Base-by-base conservation (phyloP, 2,113 vertebrate species). In the Ceyx margarethae region DNA sequence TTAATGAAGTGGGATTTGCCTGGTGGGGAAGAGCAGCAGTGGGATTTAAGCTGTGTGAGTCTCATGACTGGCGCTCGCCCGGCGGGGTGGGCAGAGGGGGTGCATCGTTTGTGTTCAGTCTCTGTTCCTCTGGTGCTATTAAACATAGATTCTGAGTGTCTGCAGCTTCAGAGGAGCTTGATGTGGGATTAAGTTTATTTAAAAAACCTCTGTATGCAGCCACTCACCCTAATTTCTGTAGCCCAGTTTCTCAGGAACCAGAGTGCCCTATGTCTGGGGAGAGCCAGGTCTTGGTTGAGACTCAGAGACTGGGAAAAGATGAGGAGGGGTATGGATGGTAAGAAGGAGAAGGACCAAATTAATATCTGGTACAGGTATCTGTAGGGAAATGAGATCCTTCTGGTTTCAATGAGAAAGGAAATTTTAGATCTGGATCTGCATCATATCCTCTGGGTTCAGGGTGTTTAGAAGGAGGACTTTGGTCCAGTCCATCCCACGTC, bases 1-100 rank as follows among this genome's bases (percentile, higher is more conserved):
- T 92, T 88, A 91, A 81, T 89, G 78, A 90, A 90, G 69, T 3
- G 81, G 92, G 93, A 86, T 91, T 86, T 91, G 93, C 81, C 88
- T 81, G 83, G 77, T 76, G 88, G 90, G 92, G 91, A 95, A 93
- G 86, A 13, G 80, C 33, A 74, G 25, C 57, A 45, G 84, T 65
- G 80, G 92, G 90, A 80, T 93, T 93, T 83, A 45, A 60, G 73
- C 85, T 54, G 81, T 76, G 74, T 6, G 87, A 81, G 84, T 87
- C 87, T 68, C 90, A 87, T 94, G 94, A 89, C 91, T 58, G 69
- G 57, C 19, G 53, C 86, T 93, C 2, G 56, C 83, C 58, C 11
- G 6, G 86, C 46, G 1, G 75, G 91, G 75, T 80, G 93, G 90
- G 85, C 81, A 93, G 84, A 21, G 79, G 91, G 64, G 72, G 28